phyloP scores from a whole-genome alignment of 30 jellyfish, hydroid and myxozoan genomes.

The Phacellophora camtschatica region DNA sequence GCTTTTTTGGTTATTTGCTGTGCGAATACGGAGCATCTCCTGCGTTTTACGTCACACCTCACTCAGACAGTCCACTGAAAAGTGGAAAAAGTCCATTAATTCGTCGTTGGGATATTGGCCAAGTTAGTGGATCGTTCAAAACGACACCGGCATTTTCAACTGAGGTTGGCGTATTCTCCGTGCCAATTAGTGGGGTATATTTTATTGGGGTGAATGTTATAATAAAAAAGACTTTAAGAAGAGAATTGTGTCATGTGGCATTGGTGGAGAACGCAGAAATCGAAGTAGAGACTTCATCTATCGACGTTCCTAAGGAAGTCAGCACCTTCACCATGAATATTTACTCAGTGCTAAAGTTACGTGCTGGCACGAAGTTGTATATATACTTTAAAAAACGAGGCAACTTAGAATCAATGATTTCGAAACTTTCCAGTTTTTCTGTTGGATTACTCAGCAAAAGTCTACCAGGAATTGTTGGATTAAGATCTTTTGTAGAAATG shows the following conservation, averaged over 20 bases:
- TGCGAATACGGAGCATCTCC: slow-evolving; percentile 9
- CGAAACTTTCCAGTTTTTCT: slow-evolving; percentile 11
- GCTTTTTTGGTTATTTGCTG: slow-evolving; percentile 11
- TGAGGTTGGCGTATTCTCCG: slow-evolving; percentile 48
- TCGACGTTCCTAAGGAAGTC: background rate
- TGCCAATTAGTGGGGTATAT: slow-evolving; percentile 25
- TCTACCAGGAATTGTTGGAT: background rate
- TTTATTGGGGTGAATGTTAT: slow-evolving; percentile 25
- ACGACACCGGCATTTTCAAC: slow-evolving; percentile 30
- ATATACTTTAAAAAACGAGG: background rate
- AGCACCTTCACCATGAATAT: background rate
- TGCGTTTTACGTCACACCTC: slow-evolving; percentile 18
- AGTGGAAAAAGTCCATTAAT: background rate
- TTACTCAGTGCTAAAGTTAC: background rate
- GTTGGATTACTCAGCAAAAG: background rate
- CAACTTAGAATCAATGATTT: background rate
- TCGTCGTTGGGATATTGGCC: slow-evolving; percentile 22
- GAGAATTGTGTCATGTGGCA: background rate
- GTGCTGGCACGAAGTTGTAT: slow-evolving; percentile 10
- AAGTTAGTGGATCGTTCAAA: slow-evolving; percentile 9
- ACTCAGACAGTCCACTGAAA: background rate
- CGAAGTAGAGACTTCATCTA: background rate
- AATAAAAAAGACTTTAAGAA: background rate
- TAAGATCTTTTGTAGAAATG: background rate
- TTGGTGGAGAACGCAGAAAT: background rate